A percentile compares a stretch with the other conserved stretches of the same genome.
Conservation (phyloP, 2,113 vertebrate species). For the Serinus canaria region DNA sequence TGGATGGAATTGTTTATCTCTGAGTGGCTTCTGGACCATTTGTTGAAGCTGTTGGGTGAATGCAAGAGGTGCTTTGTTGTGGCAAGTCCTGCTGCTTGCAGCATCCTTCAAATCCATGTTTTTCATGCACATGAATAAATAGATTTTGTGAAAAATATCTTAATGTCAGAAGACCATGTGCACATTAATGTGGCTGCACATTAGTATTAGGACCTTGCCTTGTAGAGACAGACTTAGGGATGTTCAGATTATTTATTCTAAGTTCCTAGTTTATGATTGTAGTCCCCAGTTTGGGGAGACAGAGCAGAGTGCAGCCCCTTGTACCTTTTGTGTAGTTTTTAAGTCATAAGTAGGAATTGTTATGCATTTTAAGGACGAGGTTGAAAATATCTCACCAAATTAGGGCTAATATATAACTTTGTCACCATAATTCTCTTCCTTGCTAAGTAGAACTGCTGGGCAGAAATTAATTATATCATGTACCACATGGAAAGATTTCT, state of each 20-base stretch:
- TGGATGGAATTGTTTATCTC: background rate
- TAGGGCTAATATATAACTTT: background rate
- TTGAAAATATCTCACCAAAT: background rate
- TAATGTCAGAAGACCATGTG: background rate
- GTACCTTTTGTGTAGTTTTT: background rate
- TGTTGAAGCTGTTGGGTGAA: background rate
- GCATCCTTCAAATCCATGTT: background rate
- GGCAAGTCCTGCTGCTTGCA: background rate
- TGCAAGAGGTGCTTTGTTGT: background rate
- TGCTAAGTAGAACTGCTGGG: background rate
- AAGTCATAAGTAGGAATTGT: background rate
- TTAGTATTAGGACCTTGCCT: background rate
- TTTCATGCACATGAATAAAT: background rate
- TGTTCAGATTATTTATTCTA: background rate
- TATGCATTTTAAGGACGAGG: accelerated
- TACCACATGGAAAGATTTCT: background rate
- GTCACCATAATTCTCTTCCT: background rate
- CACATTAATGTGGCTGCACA: background rate
- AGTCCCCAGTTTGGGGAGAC: background rate
- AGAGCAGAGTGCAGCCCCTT: background rate
- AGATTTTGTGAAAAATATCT: background rate
- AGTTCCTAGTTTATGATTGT: background rate
- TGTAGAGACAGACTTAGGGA: background rate
- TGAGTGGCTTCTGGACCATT: background rate
- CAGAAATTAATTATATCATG: background rate